Evolutionary conservation across 2,888 invertebrate species (phyloP).

Genomic region (Dynastes maya): DNA sequence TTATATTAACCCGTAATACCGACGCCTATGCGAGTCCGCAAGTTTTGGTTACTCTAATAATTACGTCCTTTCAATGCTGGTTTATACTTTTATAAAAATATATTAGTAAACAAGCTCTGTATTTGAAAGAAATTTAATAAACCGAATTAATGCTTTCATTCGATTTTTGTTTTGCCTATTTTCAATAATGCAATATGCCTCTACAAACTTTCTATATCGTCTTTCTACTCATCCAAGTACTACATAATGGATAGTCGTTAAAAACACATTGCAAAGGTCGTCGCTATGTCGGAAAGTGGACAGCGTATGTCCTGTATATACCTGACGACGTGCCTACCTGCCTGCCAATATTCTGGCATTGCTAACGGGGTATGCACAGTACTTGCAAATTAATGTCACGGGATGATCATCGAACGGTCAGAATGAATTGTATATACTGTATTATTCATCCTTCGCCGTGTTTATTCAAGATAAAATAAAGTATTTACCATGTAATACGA

Average conservation of each 20-base stretch:
- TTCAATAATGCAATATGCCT: no score
- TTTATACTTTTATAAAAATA: no score
- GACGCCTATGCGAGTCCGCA: no score
- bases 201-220: no score
- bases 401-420: slow-evolving; percentile 28
- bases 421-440: slow-evolving; percentile 33
- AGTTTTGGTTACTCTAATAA: no score
- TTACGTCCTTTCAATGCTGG: no score
- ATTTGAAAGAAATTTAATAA: no score
- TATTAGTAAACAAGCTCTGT: no score
- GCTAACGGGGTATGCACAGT: slow-evolving; percentile 23
- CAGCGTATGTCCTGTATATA: slow-evolving; percentile 33
- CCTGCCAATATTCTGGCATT: neutral
- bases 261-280: slow-evolving; percentile 39
- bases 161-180: no score
- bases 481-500: slow-evolving; percentile 14
- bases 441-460: slow-evolving; percentile 10
- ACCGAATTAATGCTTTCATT: no score
- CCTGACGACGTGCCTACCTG: neutral
- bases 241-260: slow-evolving; percentile 40
- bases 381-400: slow-evolving; percentile 36
- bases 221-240: slow-evolving; percentile 24
- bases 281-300: slow-evolving; percentile 28
- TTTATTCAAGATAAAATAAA: slow-evolving; percentile 12
- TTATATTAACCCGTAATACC: no score